Percentiles rank a stretch among this genome's conserved stretches.
phyloP scores from a whole-genome alignment of 2,113 vertebrate genomes.

The Geococcyx californianus region DNA sequence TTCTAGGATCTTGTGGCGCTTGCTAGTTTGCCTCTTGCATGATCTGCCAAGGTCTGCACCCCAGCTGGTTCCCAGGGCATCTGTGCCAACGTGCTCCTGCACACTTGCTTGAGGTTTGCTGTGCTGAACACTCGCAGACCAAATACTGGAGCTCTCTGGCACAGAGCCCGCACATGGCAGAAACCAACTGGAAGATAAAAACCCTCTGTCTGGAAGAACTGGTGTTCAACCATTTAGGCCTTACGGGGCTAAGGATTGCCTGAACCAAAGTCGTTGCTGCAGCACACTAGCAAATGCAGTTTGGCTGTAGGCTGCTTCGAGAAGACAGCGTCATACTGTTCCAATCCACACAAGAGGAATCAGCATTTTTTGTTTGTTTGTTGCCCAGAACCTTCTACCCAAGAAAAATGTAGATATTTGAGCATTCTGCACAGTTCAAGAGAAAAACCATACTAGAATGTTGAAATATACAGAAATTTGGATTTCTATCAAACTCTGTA shows the following conservation, averaged over 20 bases:
- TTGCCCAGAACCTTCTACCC: background rate
- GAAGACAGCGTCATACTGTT: background rate
- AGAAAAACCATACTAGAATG: background rate
- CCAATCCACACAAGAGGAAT: background rate
- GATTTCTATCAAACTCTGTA: background rate
- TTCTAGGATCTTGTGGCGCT: background rate
- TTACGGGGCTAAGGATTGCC: background rate
- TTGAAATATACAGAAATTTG: background rate
- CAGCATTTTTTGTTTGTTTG: background rate
- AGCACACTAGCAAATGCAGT: background rate
- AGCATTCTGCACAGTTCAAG: background rate
- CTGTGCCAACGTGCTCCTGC: background rate
- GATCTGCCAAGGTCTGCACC: background rate
- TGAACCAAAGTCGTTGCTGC: background rate
- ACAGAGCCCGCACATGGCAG: background rate
- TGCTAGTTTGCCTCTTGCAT: background rate
- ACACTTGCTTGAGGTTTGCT: background rate
- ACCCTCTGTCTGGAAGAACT: background rate
- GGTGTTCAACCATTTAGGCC: background rate
- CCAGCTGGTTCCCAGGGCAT: background rate
- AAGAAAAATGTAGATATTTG: background rate
- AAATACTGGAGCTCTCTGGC: rapidly evolving
- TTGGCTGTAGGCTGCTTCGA: background rate
- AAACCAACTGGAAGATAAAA: background rate
- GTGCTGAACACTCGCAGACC: rapidly evolving